Evolutionary conservation across 2,888 invertebrate species (phyloP), one percentile per base, ranked within the genome.

Genomic region (Nezara viridula): DNA sequence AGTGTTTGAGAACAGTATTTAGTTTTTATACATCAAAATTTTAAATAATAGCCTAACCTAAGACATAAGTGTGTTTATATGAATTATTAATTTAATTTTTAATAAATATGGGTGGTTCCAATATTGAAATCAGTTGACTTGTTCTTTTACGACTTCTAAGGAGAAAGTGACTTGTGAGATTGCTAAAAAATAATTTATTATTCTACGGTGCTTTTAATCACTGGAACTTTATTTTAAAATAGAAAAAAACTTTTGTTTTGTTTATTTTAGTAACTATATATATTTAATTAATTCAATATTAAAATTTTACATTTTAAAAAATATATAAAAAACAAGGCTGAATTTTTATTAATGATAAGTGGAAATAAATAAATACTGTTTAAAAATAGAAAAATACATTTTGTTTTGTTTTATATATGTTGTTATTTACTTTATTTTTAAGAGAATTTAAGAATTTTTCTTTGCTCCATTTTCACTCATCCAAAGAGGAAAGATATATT

Each of bases 321-420:
- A 3, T 4, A 66, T 7, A 66, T 3, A 66, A 73, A 73, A 27
- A 73, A 60, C 2, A 60, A 73, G 32, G 16, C 66, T 73, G 66
- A 73, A 37, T 27, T 37, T 60, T 5, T 73, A 73, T 73, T 73
- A 19, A 14, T 73, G 19, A 19, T 73, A 73, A 37, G 19, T 73
- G 21, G 19, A 73, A 73, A 73, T 73, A 73, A 73, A 73, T 73
- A 73, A 37, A 19, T 32, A 73, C 27, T 73, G 37, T 73, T 73
- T 37, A 37, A 19, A 19, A 73, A 37, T 73, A 37, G 4, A 4
- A 73, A 14, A 73, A 73, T 73, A 32, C 16, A 37, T 19, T 37
- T 19, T 73, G 32, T 66, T 32, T 66, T 32, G 66, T 66, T 73
- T 32, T 32, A 60, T 55, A 21, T n/a, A n/a, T 55, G 55, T n/a